Conservation (phyloP, 2,888 invertebrate species). For the Steinernema scapterisci region DNA sequence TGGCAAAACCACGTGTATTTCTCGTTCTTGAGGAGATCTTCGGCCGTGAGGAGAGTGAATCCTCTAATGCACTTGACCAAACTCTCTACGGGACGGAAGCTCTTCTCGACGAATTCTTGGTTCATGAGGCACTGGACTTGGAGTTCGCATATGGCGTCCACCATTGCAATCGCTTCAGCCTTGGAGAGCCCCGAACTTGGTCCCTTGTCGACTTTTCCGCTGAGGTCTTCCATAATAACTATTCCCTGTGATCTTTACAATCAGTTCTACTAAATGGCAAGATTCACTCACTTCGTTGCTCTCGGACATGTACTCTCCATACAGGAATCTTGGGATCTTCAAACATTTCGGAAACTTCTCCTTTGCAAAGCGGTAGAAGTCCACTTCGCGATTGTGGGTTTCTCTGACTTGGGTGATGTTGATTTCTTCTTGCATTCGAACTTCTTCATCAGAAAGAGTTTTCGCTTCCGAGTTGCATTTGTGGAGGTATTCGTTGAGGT, state of each 20-base stretch:
- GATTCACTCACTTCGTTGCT: neutral
- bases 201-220: neutral
- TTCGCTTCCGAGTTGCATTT: neutral
- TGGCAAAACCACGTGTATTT: neutral
- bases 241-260: neutral
- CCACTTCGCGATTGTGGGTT: slow-evolving; percentile 18
- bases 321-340: neutral
- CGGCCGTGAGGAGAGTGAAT: neutral
- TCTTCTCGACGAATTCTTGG: neutral
- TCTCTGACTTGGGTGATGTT: neutral
- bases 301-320: slow-evolving; percentile 1
- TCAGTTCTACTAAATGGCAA: neutral
- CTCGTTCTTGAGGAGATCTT: slow-evolving; percentile 8
- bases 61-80: slow-evolving; percentile 9
- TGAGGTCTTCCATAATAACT: slow-evolving; percentile 4
- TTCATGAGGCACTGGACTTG: neutral
- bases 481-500: neutral
- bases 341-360: neutral
- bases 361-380: slow-evolving; percentile 11
- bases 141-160: neutral
- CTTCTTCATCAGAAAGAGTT: neutral
- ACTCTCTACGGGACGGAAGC: neutral
- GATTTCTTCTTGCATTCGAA: neutral
- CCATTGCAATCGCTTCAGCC: neutral
- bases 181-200: neutral